Conservation (phyloP, 2,797 vertebrate species). For the Okamejei kenojei region DNA sequence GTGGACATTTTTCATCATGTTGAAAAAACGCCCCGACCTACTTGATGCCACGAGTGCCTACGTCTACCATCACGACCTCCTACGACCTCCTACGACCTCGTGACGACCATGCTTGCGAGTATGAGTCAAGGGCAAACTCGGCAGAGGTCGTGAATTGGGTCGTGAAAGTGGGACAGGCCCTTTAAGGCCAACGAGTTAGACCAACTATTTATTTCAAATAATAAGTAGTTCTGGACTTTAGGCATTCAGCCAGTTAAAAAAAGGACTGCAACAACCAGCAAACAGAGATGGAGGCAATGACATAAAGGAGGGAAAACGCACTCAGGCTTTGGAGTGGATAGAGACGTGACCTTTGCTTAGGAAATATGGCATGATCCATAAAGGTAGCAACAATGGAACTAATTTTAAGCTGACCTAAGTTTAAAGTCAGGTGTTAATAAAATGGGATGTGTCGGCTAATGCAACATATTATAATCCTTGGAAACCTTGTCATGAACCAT, state of each 20-base stretch:
- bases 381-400: not conserved
- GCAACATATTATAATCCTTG: not conserved
- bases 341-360: not conserved
- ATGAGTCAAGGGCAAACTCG: too few relatives aligned
- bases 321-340: not conserved
- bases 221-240: not conserved
- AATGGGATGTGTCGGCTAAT: not conserved
- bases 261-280: not conserved
- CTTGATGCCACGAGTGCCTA: too few relatives aligned
- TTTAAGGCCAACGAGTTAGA: not conserved
- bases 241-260: not conserved
- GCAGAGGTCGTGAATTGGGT: too few relatives aligned
- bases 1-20: too few relatives aligned
- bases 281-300: not conserved
- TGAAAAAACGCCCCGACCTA: too few relatives aligned
- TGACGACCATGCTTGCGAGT: too few relatives aligned
- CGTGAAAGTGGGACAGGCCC: too few relatives aligned
- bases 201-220: not conserved
- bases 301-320: not conserved
- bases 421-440: not conserved
- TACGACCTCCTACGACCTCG: too few relatives aligned
- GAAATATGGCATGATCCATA: not conserved
- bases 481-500: not conserved
- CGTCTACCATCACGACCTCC: too few relatives aligned
- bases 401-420: not conserved